Base-by-base conservation (phyloP, 2,113 vertebrate genomes). In the Charina bottae region DNA sequence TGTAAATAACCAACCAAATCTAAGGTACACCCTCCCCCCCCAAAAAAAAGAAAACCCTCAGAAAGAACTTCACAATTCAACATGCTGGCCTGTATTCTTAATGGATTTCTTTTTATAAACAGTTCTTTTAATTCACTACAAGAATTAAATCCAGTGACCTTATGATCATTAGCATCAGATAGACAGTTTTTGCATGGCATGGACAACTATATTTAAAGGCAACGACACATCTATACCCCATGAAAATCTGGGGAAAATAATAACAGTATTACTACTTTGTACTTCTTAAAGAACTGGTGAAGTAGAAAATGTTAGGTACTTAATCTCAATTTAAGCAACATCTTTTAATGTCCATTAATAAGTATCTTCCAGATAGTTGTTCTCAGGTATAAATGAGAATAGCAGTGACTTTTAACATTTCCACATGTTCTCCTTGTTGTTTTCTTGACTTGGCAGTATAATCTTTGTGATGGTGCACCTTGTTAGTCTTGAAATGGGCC, bases 221-320 rank as follows among this genome's bases (percentile, higher is more conserved):
- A 72, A 19, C 37, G n/a, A 78, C 7, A 78, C 0, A 21, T 9
- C 17, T 78, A 21, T 21, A 2, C 2, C 33, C 6, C 33, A 78
- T 42, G 33, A n/a, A 33, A 21, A 78, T n/a, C 19, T 90, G 9
- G 28, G 42, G 42, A 54, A 62, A 33, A 93, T 90, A 94, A 95
- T 21, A 9, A 89, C 5, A 59, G 37, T n/a, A 62, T 91, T n/a
- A 2, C 46, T 64, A 42, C 87, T 56, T 68, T 68, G 83, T 12
- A 56, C 26, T 26, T 93, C 92, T 96, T 91, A 91, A 95, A 93
- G 62, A 94, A 95, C 54, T 85, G 84, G 89, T 88, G 60, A 46
- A 62, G 88, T 15, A 19, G 59, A 60, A 95, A 60, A 92, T 24
- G 49, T 23, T 15, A 12, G 93, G 58, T 64, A 90, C 5, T 85